Conservation (phyloP, 2,113 vertebrate genomes). For the Furnarius figulus region DNA sequence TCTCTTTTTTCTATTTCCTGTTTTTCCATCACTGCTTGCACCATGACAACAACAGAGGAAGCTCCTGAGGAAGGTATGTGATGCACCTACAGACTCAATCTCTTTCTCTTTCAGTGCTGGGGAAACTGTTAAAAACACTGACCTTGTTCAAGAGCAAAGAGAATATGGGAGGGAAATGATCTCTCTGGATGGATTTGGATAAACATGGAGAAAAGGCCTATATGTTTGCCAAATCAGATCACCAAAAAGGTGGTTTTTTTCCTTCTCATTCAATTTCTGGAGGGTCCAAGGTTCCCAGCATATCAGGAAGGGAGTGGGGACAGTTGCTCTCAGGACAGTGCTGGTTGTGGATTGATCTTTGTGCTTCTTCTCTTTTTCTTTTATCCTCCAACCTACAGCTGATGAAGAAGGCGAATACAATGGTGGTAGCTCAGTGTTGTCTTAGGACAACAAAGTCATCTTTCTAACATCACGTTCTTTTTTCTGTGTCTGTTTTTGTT, state of each 20-base stretch:
- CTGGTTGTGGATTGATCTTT: slow-evolving; percentile 1
- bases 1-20: neutral
- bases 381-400: slow-evolving; percentile 26
- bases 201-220: neutral
- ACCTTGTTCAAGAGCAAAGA: neutral
- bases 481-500: slow-evolving; percentile 8
- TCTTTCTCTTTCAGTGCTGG: slow-evolving; percentile 35
- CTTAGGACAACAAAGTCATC: neutral
- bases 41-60: slow-evolving; percentile 24
- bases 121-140: neutral
- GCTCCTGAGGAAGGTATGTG: slow-evolving; percentile 71
- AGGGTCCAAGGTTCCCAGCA: neutral
- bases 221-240: neutral
- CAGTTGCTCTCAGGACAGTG: neutral
- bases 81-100: neutral
- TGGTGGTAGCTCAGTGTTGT: slow-evolving; percentile 55
- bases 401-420: slow-evolving; percentile 42
- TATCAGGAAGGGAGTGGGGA: neutral
- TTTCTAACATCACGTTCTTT: slow-evolving; percentile 32
- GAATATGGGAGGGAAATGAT: neutral
- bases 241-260: neutral
- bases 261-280: neutral
- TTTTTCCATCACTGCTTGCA: neutral
- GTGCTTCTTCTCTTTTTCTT: slow-evolving; percentile 47
- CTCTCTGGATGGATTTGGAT: neutral